These are phyloP conservation scores for Amblyopsis rosae DNA, from an alignment of 2,113 vertebrate species.

Conservation along the genomic window DNA sequence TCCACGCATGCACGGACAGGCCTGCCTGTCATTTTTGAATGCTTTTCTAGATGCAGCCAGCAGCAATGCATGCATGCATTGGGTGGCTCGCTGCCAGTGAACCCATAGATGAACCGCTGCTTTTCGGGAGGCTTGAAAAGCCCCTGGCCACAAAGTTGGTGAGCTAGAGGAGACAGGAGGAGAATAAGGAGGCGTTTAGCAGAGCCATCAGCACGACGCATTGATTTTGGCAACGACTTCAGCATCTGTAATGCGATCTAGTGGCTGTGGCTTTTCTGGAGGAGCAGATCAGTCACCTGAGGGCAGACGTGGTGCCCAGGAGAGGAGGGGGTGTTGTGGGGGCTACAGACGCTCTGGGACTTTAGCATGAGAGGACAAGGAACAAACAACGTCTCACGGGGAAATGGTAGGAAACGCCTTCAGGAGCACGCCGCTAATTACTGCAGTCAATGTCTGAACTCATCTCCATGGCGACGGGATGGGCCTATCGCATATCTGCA, in stretches of 20 bases:
- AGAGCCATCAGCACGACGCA: constrained; percentile 20
- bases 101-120: too few species aligned
- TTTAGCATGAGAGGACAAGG: constrained; percentile 35
- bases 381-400: constrained; percentile 48
- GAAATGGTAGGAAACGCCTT: constrained; percentile 59
- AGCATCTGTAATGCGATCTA: constrained; percentile 52
- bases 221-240: constrained; percentile 41
- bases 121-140: neutral
- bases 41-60: constrained; percentile 20
- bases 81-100: too few species aligned
- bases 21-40: neutral
- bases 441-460: constrained; percentile 70
- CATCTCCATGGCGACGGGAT: constrained; percentile 72
- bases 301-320: constrained; percentile 7
- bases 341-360: neutral
- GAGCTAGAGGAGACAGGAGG: constrained; percentile 6
- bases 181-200: constrained; percentile 30
- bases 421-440: constrained; percentile 66
- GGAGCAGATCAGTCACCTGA: constrained; percentile 52
- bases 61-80: constrained; percentile 17
- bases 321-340: neutral
- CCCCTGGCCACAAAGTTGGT: neutral
- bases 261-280: constrained; percentile 41
- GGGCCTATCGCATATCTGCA: constrained; percentile 33
- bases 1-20: neutral